Conservation (phyloP, 2,888 invertebrate species). For the Harmothoe impar region DNA sequence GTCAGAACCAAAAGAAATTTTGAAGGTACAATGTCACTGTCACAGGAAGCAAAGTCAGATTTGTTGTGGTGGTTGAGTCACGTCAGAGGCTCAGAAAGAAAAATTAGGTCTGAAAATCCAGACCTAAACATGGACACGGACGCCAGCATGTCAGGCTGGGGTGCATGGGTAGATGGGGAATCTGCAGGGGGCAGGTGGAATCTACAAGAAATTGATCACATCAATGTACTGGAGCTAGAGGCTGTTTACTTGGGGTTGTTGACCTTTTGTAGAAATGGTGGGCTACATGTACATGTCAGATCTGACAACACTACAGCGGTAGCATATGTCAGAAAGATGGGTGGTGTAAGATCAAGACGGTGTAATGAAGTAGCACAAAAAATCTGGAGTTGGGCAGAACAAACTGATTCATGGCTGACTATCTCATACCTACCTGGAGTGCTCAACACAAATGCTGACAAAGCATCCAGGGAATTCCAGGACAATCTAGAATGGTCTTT, state of each 20-base stretch:
- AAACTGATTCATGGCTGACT: not conserved
- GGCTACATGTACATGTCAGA: not conserved
- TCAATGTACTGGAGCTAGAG: conserved; percentile 10
- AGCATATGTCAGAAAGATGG: too few species aligned
- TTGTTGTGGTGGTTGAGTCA: not conserved
- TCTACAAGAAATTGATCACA: not conserved
- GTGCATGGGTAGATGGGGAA: not conserved
- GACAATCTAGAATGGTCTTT: not conserved
- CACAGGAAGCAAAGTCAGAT: not conserved
- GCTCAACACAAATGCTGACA: not conserved
- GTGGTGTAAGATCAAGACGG: too few species aligned
- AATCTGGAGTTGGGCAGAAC: conserved; percentile 14
- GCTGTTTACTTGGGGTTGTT: not conserved
- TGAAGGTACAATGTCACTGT: not conserved
- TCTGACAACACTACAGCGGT: too few species aligned
- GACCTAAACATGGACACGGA: too few species aligned
- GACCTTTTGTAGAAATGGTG: not conserved
- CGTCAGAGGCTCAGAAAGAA: not conserved
- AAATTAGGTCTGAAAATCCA: not conserved
- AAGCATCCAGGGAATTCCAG: not conserved
- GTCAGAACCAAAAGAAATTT: not conserved
- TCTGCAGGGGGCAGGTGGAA: not conserved
- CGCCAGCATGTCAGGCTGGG: not conserved
- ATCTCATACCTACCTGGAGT: conserved; percentile 9
- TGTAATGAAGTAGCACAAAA: not conserved